Base-by-base conservation (phyloP, 2,888 invertebrate species). In the Meta bourneti region DNA sequence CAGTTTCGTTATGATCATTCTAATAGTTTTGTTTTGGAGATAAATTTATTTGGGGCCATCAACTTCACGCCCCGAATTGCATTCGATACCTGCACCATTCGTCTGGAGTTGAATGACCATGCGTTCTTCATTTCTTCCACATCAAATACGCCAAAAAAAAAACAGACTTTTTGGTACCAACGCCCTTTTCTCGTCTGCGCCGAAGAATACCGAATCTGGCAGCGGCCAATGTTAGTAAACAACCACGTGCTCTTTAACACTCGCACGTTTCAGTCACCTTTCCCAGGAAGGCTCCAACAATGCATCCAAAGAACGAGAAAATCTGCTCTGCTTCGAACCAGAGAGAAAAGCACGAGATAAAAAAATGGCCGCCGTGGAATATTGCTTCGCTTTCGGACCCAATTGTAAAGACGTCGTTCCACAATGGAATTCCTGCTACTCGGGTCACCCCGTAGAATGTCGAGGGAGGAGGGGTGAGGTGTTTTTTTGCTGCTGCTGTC, bases 371-470 rank as follows among this genome's bases (percentile, higher is more conserved):
- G 19, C 19, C 52, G 9, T 78, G 20, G 19, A 34, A 79, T 20
- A 48, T 34, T 6, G 61, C 54, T 34, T 11, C 61, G 34, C 52
- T 82, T 82, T 82, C 13, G 51, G 19, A 8, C 51, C 72, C 19
- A n/a, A 34, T 52, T 52, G 83, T 72, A 74, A 74, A 52, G 49
- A 16, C 54, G 19, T 8, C 19, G 49, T 5, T 8, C 74, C 54
- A 84, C 84, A 84, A 84, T 84, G 34, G 75, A 84, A 72, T 72
- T 84, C 72, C 54, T 75, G 74, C 77, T 61, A 52, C 85, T 69
- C 79, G 72, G 80, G 72, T 87, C 87, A 72, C 87, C 87, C 87
- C 52, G 34, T 79, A 78, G 79, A 74, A 61, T 74, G 19, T 74
- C 61, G 75, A 54, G 77, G 75, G 77, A 49, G 78, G 11, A 52